phyloP scores from a whole-genome alignment of 2,797 vertebrate genomes.

The Trematomus bernacchii region DNA sequence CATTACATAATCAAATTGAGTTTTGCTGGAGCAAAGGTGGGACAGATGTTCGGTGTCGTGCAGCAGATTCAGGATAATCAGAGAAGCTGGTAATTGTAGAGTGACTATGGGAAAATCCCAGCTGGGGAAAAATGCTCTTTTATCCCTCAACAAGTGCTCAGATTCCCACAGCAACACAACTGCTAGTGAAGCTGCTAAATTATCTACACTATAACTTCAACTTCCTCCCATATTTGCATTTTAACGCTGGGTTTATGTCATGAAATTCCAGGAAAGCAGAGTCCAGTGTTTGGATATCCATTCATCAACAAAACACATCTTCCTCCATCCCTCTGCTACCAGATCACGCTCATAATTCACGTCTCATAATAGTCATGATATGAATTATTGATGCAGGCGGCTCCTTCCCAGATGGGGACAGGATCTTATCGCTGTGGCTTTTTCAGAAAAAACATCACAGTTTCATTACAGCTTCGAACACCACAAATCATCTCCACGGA shows the following conservation, averaged over 20 bases:
- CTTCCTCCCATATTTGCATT: slow-evolving; percentile 13
- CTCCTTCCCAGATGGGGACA: slow-evolving; percentile 33
- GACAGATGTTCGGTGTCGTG: slow-evolving; percentile 26
- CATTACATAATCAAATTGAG: slow-evolving; percentile 27
- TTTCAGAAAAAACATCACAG: slow-evolving; percentile 28
- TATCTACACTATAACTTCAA: neutral
- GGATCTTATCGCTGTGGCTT: slow-evolving; percentile 33
- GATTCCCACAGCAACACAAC: neutral
- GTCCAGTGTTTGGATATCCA: neutral
- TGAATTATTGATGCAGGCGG: slow-evolving; percentile 70
- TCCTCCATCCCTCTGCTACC: neutral
- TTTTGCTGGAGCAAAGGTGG: neutral
- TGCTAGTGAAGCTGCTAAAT: neutral
- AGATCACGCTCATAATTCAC: slow-evolving; percentile 45
- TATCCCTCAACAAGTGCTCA: slow-evolving; percentile 12
- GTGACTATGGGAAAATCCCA: slow-evolving; percentile 9
- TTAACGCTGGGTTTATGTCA: neutral
- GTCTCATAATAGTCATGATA: slow-evolving; percentile 51
- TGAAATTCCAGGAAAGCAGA: slow-evolving; percentile 11
- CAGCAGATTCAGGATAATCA: neutral
- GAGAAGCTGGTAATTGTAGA: slow-evolving; percentile 31
- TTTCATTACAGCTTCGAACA: slow-evolving; percentile 46
- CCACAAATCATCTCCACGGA: slow-evolving; percentile 25
- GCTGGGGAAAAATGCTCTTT: neutral
- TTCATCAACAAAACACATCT: slow-evolving; percentile 21